Conservation (phyloP, 2,797 vertebrate species). For the Australoheros facetus region DNA sequence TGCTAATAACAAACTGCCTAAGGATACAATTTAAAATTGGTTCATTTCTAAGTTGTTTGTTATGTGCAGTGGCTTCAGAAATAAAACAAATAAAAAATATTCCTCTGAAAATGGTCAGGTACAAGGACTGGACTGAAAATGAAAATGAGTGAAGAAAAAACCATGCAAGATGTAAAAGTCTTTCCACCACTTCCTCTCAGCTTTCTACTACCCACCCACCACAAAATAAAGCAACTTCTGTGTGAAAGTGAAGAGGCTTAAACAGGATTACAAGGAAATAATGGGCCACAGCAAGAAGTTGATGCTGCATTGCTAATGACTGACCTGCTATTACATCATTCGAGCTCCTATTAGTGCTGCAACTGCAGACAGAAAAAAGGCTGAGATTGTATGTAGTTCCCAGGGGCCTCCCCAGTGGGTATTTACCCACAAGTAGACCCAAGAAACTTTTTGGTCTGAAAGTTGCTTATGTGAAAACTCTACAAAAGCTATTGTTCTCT, state of each 20-base stretch:
- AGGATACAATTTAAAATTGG: too few relatives aligned
- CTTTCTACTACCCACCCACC: not conserved
- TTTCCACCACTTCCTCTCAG: not conserved
- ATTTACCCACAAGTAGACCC: not conserved
- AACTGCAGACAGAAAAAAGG: constrained; percentile 1
- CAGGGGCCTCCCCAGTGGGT: not conserved
- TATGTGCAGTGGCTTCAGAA: not conserved
- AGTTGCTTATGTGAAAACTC: not conserved
- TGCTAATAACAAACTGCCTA: not conserved
- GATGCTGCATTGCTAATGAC: not conserved
- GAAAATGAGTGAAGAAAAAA: not conserved
- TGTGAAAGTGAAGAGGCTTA: constrained; percentile 3
- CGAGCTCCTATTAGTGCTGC: not conserved
- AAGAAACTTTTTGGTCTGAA: not conserved
- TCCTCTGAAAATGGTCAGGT: not conserved
- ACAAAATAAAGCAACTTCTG: not conserved
- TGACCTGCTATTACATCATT: constrained; percentile 1
- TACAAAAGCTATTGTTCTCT: not conserved
- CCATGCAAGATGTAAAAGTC: not conserved
- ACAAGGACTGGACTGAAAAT: too few relatives aligned
- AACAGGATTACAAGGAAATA: constrained; percentile 5
- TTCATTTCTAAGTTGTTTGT: too few relatives aligned
- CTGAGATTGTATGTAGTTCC: not conserved
- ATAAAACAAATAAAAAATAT: not conserved
- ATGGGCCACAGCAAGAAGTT: not conserved